Conservation (phyloP, 2,113 vertebrate species). For the rat (Rattus norvegicus) region GRCr8 NC_086021.1:73476501-73477000, state of each 20-base stretch:
- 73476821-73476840: background rate
- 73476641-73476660: background rate
- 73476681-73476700: background rate
- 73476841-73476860: background rate
- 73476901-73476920: background rate
- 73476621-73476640: background rate
- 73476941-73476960: background rate
- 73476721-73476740: background rate
- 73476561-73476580: background rate
- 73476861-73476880: background rate
- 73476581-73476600: background rate
- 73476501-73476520: background rate
- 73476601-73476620: constrained; percentile 1
- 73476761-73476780: background rate
- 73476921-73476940: background rate
- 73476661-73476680: background rate
- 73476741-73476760: background rate
- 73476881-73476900: background rate
- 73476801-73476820: background rate
- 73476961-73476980: background rate
- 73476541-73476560: background rate
- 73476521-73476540: background rate
- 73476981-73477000: background rate
- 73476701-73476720: background rate
- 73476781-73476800: background rate